Percentiles rank a stretch among this genome's conserved stretches.
Conservation (phyloP, 2,113 vertebrate species). For the Sorex araneus region DNA sequence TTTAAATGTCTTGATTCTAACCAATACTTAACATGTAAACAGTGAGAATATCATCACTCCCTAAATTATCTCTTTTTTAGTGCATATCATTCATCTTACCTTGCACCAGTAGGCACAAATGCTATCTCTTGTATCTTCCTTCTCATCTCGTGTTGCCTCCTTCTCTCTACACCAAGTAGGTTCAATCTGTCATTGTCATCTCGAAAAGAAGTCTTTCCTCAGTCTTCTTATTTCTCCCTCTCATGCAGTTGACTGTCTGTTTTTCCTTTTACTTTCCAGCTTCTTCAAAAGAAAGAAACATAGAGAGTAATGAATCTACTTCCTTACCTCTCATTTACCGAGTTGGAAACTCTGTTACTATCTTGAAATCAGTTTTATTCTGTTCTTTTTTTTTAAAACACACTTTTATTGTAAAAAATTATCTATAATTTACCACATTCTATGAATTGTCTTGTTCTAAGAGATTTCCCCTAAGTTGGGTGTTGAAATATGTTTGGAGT, state of each 20-base stretch:
- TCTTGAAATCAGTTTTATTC: slow-evolving; percentile 21
- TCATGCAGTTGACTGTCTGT: background rate
- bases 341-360: background rate
- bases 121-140: background rate
- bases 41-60: background rate
- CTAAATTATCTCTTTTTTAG: too few species aligned
- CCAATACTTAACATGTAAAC: background rate
- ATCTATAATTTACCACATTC: background rate
- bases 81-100: too few species aligned
- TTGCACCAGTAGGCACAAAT: background rate
- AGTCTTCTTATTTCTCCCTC: background rate
- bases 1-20: background rate
- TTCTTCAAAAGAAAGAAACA: background rate
- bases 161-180: background rate
- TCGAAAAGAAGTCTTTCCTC: background rate
- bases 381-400: slow-evolving; percentile 24
- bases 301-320: background rate
- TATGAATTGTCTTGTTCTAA: background rate
- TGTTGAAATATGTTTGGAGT: background rate
- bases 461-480: background rate
- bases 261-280: background rate
- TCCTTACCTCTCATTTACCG: background rate
- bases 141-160: background rate
- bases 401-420: background rate
- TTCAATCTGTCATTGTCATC: background rate